Conservation (phyloP, 2,797 vertebrate genomes). For the Capromys pilorides region DNA sequence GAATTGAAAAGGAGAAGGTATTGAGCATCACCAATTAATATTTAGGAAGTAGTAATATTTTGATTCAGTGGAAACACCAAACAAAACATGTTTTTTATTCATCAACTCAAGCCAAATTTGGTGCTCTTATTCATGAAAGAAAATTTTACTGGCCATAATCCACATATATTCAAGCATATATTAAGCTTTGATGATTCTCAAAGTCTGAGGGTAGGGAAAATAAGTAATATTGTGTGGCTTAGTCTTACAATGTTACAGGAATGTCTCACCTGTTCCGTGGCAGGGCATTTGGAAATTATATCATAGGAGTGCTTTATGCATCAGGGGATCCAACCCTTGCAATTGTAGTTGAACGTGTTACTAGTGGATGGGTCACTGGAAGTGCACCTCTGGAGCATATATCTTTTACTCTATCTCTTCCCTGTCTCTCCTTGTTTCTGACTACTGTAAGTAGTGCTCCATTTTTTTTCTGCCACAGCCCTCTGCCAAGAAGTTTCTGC, state of each 20-base stretch:
- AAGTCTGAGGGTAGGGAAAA: background rate
- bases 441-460: background rate
- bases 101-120: background rate
- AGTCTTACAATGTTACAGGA: background rate
- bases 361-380: background rate
- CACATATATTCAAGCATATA: background rate
- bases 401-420: background rate
- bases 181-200: background rate
- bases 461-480: background rate
- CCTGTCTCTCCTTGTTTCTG: background rate
- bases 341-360: background rate
- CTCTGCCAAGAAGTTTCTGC: background rate
- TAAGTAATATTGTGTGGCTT: background rate
- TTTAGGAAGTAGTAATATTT: background rate
- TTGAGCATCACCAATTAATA: background rate
- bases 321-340: too few relatives aligned
- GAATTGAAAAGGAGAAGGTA: background rate
- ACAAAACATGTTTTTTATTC: background rate
- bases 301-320: background rate
- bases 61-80: background rate
- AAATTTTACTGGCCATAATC: conserved; percentile 24
- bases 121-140: background rate
- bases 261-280: background rate
- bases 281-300: background rate
- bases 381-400: background rate